Conservation (phyloP, 2,888 invertebrate genomes). For the Drosophila nr. perissopoda region DNA sequence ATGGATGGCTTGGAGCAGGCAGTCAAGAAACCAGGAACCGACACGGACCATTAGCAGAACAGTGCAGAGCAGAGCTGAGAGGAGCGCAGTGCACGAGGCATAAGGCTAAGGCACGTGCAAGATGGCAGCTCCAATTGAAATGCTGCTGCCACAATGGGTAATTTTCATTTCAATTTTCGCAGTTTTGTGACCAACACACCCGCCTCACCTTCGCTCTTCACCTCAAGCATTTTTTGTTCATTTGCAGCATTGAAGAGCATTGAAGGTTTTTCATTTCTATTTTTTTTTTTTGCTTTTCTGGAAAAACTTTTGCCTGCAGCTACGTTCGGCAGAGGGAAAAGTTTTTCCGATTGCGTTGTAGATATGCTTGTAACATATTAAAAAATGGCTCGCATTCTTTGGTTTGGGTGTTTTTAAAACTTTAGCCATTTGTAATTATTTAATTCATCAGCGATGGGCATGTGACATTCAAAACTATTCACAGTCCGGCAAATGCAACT, state of each 20-base stretch:
- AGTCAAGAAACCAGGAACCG: conserved; percentile 25
- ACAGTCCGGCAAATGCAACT: conserved; percentile 1
- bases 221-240: conserved; percentile 57
- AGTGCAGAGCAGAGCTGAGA: neutral
- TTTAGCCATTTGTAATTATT: conserved; percentile 42
- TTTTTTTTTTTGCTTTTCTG: conserved; percentile 40
- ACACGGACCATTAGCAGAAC: conserved; percentile 52
- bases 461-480: conserved; percentile 14
- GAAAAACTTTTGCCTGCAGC: conserved; percentile 69
- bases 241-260: conserved; percentile 51
- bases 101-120: conserved; percentile 66
- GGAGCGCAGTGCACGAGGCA: conserved; percentile 25
- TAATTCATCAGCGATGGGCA: conserved; percentile 12
- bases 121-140: conserved; percentile 71
- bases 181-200: conserved; percentile 49
- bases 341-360: conserved; percentile 35
- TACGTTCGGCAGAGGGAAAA: conserved; percentile 43
- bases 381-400: conserved; percentile 51
- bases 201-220: neutral
- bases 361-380: conserved; percentile 55
- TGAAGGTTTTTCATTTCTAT: neutral
- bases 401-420: conserved; percentile 31
- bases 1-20: conserved; percentile 17
- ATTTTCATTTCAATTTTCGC: conserved; percentile 81
- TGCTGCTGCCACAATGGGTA: conserved; percentile 76